Evolutionary conservation across 2,797 vertebrate species (phyloP), one percentile per base, ranked within the genome.

Genomic region (Micromesistius poutassou): DNA sequence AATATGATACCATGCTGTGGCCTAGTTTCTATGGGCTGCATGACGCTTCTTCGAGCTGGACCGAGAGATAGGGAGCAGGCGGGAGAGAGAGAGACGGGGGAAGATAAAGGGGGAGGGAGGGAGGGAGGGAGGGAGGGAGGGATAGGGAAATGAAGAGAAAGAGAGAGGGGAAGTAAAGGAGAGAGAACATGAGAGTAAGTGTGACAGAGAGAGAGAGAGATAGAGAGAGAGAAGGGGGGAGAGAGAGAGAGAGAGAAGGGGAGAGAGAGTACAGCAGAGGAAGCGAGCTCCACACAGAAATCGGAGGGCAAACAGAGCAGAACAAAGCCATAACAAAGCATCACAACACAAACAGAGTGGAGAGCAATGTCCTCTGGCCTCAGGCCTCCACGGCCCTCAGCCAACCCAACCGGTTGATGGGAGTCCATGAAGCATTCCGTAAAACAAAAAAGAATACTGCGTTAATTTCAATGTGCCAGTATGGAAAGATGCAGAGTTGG

Each of bases 301-400:
- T 72, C 77, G 79, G 83, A 83, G 84, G 77, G 84, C 86, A 89
- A 91, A 86, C 88, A 82, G 82, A 90, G 87, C 86, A 88, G 86
- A 89, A 90, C 87, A 89, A 87, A 91, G 83, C 84, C 80, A 86
- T 83, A 89, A 88, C 87, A 90, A 89, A 87, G 82, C 85, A 87
- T 87, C 85, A 86, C 87, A 87, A 89, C 86, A 85, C 89, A 88
- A 87, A 89, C 88, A 87, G 82, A 86, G 83, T 77, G 77, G 42
- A 72, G 81, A 83, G 77, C 75, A 80, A 79, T 88, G 82, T 88
- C 90, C 90, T 77, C 79, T 88, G 86, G 88, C 88, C 89, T 75
- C 84, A 75, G 84, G 87, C 87, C 84, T 83, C 88, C 81, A 83
- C 86, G 83, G 36, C 74, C 78, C 81, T 86, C 80, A 83, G 82